Percentiles rank a stretch among this genome's conserved stretches.
Conservation (phyloP, 1,140 invertebrate genomes). For the Meloidogyne chitwoodi region DNA sequence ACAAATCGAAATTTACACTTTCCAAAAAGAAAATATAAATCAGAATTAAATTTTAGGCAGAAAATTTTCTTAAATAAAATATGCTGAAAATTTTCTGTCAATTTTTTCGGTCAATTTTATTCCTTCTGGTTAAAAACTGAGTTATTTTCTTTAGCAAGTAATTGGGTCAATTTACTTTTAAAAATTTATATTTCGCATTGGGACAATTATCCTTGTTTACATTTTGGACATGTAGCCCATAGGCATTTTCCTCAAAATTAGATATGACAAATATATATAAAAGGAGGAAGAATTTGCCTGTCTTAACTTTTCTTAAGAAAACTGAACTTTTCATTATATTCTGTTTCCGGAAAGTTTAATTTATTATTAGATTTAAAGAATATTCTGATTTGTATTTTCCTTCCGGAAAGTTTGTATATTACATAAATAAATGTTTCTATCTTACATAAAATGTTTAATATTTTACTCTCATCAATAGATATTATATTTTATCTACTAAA, state of each 20-base stretch:
- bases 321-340: no score
- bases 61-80: no score
- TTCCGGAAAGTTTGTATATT: no score
- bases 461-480: no score
- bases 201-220: not conserved
- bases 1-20: not conserved
- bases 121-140: not conserved
- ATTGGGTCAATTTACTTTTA: not conserved
- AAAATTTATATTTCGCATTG: not conserved
- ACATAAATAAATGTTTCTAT: no score
- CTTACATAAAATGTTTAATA: no score
- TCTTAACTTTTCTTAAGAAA: no score
- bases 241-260: not conserved
- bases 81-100: no score
- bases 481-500: not conserved
- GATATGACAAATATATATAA: not conserved
- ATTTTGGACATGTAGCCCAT: not conserved
- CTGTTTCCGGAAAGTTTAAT: no score
- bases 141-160: not conserved
- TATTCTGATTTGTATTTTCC: no score
- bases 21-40: not conserved
- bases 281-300: no score
- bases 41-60: not conserved
- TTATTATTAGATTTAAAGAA: no score
- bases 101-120: not conserved